Evolutionary conservation across 2,888 invertebrate species (phyloP).

Genomic region (Rotaria socialis): DNA sequence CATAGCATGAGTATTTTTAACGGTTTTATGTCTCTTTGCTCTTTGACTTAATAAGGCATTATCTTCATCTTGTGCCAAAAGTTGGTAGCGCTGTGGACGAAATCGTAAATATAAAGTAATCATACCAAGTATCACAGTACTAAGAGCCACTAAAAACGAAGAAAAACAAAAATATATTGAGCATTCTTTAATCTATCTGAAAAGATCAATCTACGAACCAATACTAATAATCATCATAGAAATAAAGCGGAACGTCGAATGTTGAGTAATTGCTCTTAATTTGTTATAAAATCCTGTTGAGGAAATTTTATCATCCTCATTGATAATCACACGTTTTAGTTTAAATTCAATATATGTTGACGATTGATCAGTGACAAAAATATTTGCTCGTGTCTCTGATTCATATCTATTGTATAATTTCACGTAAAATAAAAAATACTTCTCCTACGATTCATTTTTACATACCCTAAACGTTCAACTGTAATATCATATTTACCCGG

Average conservation of each 20-base stretch:
- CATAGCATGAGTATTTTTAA: not conserved
- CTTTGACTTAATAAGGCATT: too few species aligned
- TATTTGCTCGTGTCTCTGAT: not conserved
- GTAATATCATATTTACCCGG: constrained; percentile 62
- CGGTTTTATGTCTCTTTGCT: not conserved
- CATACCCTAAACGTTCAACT: constrained; percentile 20
- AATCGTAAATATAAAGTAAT: not conserved
- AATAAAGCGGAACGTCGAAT: not conserved
- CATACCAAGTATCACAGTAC: not conserved
- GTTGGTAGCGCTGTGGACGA: not conserved
- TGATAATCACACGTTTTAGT: not conserved
- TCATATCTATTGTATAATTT: not conserved
- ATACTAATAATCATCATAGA: not conserved
- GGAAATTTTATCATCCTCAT: not conserved
- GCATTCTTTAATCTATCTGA: too few species aligned
- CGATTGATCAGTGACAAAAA: not conserved
- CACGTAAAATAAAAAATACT: not conserved
- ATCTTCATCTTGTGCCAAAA: not conserved
- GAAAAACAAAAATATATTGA: not conserved
- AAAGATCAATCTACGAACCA: not conserved
- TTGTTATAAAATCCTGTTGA: not conserved
- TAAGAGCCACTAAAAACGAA: not conserved
- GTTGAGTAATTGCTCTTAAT: not conserved
- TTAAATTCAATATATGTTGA: constrained; percentile 3
- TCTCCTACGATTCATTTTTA: not conserved